phyloP scores from a whole-genome alignment of 64 coral and sea anemone species.

The Pachyseris speciosa region DNA sequence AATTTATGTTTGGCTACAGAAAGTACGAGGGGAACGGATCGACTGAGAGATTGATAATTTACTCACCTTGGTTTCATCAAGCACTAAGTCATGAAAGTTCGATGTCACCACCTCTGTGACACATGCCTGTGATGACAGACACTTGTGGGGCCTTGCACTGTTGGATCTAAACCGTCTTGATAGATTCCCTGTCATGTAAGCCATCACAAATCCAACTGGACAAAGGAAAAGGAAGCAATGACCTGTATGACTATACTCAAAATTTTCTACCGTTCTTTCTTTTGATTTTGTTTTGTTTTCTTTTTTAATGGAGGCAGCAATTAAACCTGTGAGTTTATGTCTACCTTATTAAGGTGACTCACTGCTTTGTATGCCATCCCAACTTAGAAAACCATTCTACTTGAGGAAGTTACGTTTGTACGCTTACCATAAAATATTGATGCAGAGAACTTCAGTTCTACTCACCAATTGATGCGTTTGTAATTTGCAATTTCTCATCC shows the following conservation, averaged over 20 bases:
- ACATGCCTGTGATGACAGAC: conserved; percentile 48
- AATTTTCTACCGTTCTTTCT: too few species aligned
- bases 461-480: conserved; percentile 77
- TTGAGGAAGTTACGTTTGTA: too few species aligned
- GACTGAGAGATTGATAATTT: not conserved
- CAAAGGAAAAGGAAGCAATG: not conserved
- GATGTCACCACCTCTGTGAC: conserved; percentile 79
- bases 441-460: too few species aligned
- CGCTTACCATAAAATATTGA: too few species aligned
- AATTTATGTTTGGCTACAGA: too few species aligned
- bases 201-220: conserved; percentile 95
- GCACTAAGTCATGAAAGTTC: conserved; percentile 70
- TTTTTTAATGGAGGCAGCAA: too few species aligned
- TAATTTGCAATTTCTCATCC: conserved; percentile 65
- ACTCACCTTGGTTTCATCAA: conserved; percentile 82
- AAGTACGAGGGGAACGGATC: too few species aligned
- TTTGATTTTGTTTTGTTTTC: too few species aligned
- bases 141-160: not conserved
- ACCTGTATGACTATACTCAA: not conserved
- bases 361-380: too few species aligned
- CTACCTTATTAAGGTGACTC: too few species aligned
- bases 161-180: conserved; percentile 73
- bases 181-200: conserved; percentile 81
- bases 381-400: too few species aligned
- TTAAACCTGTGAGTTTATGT: too few species aligned